phyloP scores from a whole-genome alignment of 1,140 invertebrate species.

The Oreohelix idahoensis region DNA sequence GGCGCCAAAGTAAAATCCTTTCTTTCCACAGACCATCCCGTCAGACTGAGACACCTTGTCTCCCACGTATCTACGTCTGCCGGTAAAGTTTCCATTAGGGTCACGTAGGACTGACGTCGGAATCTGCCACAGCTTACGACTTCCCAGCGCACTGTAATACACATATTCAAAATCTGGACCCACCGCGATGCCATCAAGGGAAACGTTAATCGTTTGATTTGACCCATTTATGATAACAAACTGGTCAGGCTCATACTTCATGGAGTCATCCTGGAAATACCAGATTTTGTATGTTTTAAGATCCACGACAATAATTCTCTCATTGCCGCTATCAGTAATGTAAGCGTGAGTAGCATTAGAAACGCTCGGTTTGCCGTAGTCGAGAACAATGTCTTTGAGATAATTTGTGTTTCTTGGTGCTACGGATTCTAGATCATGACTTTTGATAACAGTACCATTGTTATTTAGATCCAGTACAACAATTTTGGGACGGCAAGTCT shows the following conservation, averaged over 20 bases:
- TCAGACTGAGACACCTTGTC: neutral
- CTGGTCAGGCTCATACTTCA: neutral
- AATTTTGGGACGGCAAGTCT: neutral
- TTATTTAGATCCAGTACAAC: neutral
- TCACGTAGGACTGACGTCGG: neutral
- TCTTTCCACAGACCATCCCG: neutral
- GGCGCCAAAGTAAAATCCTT: neutral
- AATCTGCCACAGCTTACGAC: neutral
- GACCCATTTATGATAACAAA: neutral
- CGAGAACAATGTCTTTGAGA: conserved; percentile 9
- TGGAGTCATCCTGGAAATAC: conserved; percentile 3
- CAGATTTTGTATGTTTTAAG: neutral
- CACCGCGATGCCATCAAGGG: neutral
- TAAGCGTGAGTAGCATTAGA: neutral
- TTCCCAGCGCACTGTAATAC: neutral
- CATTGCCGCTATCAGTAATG: neutral
- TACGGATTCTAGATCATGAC: neutral
- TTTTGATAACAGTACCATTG: neutral
- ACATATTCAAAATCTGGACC: neutral
- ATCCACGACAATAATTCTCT: neutral
- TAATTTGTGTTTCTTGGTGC: neutral
- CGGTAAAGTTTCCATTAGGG: neutral
- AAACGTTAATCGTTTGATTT: neutral
- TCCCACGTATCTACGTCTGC: neutral
- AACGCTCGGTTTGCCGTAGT: neutral